Evolutionary conservation across 2,888 invertebrate species (phyloP), one percentile per base, ranked within the genome.

Genomic region (Nowickia ferox): DNA sequence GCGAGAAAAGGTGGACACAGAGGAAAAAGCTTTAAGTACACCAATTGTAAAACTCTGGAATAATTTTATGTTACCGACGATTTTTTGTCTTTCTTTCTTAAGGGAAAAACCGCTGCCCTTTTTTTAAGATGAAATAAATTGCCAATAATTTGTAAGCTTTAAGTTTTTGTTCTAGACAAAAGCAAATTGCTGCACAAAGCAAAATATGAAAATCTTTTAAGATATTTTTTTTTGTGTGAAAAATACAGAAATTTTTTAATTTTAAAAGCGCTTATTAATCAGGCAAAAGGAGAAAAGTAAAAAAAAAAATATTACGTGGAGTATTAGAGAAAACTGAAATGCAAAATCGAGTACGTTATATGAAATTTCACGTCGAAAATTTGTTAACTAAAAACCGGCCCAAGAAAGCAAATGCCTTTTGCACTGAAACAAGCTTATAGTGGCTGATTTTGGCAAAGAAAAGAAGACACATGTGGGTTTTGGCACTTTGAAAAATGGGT

Each of bases 131-230:
- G 82, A 88, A 90, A 90, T 89, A 92, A 91, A 91, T 91, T 90
- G 89, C 91, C 89, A 87, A 88, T 91, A 92, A 91, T 91, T 91
- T 91, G 92, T 91, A 90, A 89, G 89, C 88, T 92, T 91, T 89
- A 90, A 89, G 89, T 90, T 91, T 91, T 88, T 86, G 77, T 69
- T 74, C 42, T 57, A 83, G 61, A 72, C 75, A 78, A 85, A 59
- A 30, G 74, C 48, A 76, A 84, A 71, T 72, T 63, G 51, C 40
- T 48, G 10, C 15, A 9, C 15, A 17, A 55, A n/a, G 22, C 53
- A 46, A 69, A 40, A 65, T 1, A 13, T 30, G 30, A n/a, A 74
- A 17, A 51, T 51, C 9, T 8, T 10, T 1, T 4, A 22, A 55
- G 22, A 44, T 40, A 46, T 42, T 22, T 53, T 55, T 84, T 6